These are phyloP conservation scores for Piprites chloris DNA, from an alignment of 2,113 vertebrate species.

Conservation along the genomic window DNA sequence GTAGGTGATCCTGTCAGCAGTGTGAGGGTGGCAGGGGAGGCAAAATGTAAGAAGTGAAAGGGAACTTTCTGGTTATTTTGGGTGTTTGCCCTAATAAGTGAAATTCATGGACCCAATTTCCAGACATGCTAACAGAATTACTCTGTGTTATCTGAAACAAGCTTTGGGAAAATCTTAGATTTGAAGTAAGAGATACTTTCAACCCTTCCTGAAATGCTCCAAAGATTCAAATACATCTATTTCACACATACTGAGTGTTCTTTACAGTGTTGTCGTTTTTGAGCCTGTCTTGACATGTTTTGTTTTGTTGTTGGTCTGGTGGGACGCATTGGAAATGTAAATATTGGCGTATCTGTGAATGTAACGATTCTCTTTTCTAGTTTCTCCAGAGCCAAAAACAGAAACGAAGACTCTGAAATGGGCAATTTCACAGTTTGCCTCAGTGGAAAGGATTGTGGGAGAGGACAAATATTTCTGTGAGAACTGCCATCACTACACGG, in stretches of 20 bases:
- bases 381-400: slow-evolving; percentile 95
- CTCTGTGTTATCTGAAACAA: not conserved
- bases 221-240: not conserved
- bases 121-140: not conserved
- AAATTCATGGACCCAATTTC: not conserved
- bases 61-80: not conserved
- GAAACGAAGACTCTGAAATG: slow-evolving; percentile 92
- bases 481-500: slow-evolving; percentile 93
- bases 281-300: not conserved
- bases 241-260: not conserved
- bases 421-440: slow-evolving; percentile 97
- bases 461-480: slow-evolving; percentile 99
- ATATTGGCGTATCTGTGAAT: not conserved
- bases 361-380: slow-evolving; percentile 65
- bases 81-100: not conserved
- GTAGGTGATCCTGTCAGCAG: not conserved
- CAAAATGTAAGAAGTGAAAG: not conserved
- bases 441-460: slow-evolving; percentile 95
- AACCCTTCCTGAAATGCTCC: not conserved
- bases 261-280: not conserved
- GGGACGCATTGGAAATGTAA: not conserved
- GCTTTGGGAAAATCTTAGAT: not conserved
- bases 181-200: not conserved
- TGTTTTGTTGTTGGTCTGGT: not conserved
- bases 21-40: not conserved